Evolutionary conservation across 2,888 invertebrate genomes (phyloP).

Genomic region (Hololepta plana): DNA sequence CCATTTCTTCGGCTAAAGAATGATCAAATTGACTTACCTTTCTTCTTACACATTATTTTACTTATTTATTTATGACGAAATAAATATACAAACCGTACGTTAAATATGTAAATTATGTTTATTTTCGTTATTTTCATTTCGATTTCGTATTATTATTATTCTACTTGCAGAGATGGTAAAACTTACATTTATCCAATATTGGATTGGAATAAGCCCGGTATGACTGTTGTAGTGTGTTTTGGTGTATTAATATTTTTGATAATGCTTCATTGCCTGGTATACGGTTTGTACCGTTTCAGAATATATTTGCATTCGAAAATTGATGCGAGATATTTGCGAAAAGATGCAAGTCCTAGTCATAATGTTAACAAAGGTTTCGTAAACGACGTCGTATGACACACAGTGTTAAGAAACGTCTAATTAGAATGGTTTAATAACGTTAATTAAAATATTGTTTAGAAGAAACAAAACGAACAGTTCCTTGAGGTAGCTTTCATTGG

Average conservation of each 20-base stretch:
- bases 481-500: too few relatives aligned
- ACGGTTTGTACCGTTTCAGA: conserved; percentile 30
- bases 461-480: too few relatives aligned
- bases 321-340: too few relatives aligned
- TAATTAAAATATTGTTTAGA: too few relatives aligned
- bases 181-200: conserved; percentile 56
- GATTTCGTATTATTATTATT: conserved; percentile 2
- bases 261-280: conserved; percentile 39
- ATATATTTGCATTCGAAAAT: conserved; percentile 11
- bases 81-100: background rate
- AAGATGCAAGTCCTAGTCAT: too few relatives aligned
- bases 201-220: conserved; percentile 52
- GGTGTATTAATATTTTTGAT: conserved; percentile 39
- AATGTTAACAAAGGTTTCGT: too few relatives aligned
- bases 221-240: conserved; percentile 35
- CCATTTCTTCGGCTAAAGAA: too few relatives aligned
- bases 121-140: background rate
- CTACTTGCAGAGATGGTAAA: conserved; percentile 35
- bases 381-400: too few relatives aligned
- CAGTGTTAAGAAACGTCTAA: too few relatives aligned
- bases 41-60: too few relatives aligned
- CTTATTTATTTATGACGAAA: too few relatives aligned
- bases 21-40: conserved; percentile 1
- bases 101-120: conserved; percentile 1
- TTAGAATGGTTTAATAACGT: too few relatives aligned